Evolutionary conservation across 2,888 invertebrate species (phyloP), one percentile per base, ranked within the genome.

Genomic region (Orchesellides sinensis): DNA sequence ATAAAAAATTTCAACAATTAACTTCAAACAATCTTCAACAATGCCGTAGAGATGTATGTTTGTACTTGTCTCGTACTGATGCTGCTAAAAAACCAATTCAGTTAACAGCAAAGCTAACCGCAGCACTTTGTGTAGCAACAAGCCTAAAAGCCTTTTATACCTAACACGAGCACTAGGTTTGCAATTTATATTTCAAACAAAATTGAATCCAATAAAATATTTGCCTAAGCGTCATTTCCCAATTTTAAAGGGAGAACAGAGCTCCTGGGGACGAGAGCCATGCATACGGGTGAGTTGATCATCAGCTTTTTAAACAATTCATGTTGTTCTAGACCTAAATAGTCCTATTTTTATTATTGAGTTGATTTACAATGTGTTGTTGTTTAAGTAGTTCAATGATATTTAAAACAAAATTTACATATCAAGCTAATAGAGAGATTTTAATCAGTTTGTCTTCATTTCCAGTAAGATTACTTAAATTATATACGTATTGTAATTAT

Each of bases 211-310:
- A 25, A 59, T 56, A 52, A 66, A 66, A 80, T 72, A 73, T 65
- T 80, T 80, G 80, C 81, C 81, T 81, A 81, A 81, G 81, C 81
- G 81, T 81, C 81, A 81, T 81, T 81, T 81, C 81, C 81, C 74
- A 61, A 63, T 84, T 77, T 83, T 73, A 69, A 79, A 83, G 84
- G 84, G 84, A 82, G 59, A 84, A 77, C 80, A 82, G 85, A 79
- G 86, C 85, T 77, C 84, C 86, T 72, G 84, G 85, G 52, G 88
- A 88, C 70, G 87, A 87, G 75, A 84, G 85, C 74, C 88, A 86
- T 82, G 86, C 87, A 61, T 88, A 88, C 82, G 88, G 88, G 88
- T 88, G 83, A 87, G 86, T 74, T 17, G 61, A 23, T 1, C 10
- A 29, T 8, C 25, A 49, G 45, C n/a, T 61, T 6, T 29, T 29